phyloP scores from a whole-genome alignment of 35 echinoderm and acorn worm species.

The Eucidaris tribuloides region DNA sequence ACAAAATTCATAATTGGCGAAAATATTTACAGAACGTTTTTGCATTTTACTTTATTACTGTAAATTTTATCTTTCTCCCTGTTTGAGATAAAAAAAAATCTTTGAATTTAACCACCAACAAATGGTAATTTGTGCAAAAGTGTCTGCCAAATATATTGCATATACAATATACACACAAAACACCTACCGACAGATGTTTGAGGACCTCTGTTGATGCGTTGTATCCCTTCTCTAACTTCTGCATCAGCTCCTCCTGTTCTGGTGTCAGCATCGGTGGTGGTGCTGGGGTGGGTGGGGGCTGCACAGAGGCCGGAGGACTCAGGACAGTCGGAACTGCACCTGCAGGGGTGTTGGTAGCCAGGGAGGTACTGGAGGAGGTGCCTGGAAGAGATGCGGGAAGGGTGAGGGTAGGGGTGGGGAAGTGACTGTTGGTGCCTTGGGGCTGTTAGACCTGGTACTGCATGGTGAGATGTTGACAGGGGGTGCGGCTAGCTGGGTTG shows the following conservation, averaged over 20 bases:
- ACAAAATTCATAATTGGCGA: too few species aligned
- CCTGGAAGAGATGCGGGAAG: neutral
- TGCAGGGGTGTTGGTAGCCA: neutral
- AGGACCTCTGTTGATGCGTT: slow-evolving; percentile 78
- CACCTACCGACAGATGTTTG: slow-evolving; percentile 81
- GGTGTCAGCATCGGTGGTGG: slow-evolving; percentile 16
- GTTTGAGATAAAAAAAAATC: too few species aligned
- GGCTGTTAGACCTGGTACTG: neutral
- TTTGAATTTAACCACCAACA: too few species aligned
- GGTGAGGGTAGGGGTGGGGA: neutral
- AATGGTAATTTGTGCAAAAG: too few species aligned
- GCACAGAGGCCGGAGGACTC: neutral
- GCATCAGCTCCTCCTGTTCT: slow-evolving; percentile 55
- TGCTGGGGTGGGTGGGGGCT: neutral
- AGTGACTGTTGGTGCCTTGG: neutral
- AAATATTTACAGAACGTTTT: too few species aligned
- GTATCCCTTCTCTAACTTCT: slow-evolving; percentile 86
- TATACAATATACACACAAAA: too few species aligned
- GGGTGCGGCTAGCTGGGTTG: neutral
- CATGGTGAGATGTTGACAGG: neutral
- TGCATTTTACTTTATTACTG: too few species aligned
- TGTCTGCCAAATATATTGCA: too few species aligned
- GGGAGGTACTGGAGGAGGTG: neutral
- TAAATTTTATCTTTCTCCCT: too few species aligned
- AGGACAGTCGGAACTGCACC: neutral